Percentiles rank a stretch among this genome's conserved stretches.
These are phyloP conservation scores for Vanessa tameamea DNA, from an alignment of 1,140 invertebrate species.

Conservation along the genomic window DNA sequence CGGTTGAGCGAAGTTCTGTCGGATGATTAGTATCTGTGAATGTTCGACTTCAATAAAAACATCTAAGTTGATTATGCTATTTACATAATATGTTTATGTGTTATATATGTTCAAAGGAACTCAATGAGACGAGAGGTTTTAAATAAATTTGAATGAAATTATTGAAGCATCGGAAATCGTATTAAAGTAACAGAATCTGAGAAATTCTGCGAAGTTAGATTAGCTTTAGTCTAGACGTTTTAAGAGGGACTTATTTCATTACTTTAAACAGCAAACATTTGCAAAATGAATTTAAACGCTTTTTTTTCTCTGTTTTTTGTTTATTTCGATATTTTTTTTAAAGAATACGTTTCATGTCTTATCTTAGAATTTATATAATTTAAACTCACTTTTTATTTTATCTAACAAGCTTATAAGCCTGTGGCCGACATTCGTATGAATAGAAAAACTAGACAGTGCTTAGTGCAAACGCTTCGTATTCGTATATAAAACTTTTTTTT, in stretches of 20 bases:
- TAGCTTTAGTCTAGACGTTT: conserved; percentile 38
- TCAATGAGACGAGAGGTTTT: not conserved
- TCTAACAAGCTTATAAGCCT: too few relatives aligned
- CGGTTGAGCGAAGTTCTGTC: conserved; percentile 38
- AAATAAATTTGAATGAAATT: conserved; percentile 28
- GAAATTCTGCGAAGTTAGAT: conserved; percentile 31
- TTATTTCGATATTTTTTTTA: too few relatives aligned
- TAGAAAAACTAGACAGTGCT: too few relatives aligned
- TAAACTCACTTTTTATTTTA: too few relatives aligned
- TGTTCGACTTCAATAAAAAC: conserved; percentile 41
- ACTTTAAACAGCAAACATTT: conserved; percentile 19
- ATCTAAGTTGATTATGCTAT: conserved; percentile 4
- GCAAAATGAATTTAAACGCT: conserved; percentile 17
- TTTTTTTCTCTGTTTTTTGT: conserved; percentile 15
- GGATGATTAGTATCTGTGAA: conserved; percentile 36
- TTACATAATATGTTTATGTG: conserved; percentile 6
- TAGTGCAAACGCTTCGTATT: too few relatives aligned
- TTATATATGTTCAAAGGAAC: not conserved
- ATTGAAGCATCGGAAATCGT: conserved; percentile 11
- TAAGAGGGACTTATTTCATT: conserved; percentile 30
- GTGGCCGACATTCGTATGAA: too few relatives aligned
- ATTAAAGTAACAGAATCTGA: conserved; percentile 27
- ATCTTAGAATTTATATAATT: too few relatives aligned
- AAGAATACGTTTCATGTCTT: too few relatives aligned
- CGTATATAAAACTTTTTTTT: too few relatives aligned